Conservation (phyloP, 1,140 invertebrate genomes). For the Hylyphantes graminicola region DNA sequence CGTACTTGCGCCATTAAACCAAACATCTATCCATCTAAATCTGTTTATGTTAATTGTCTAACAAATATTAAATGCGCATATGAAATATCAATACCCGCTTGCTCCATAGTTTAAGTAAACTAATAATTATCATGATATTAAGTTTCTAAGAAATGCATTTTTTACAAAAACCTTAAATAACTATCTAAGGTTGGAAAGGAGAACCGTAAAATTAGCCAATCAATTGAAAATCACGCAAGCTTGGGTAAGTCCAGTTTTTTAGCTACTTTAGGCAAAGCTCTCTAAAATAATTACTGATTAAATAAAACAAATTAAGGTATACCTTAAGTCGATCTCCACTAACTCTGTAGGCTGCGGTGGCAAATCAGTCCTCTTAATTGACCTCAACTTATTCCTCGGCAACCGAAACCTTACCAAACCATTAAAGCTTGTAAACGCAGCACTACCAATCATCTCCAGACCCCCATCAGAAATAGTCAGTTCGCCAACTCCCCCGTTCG, state of each 20-base stretch:
- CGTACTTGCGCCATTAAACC: too few species aligned
- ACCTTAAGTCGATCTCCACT: constrained; percentile 37
- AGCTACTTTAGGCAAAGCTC: too few species aligned
- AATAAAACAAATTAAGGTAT: neutral
- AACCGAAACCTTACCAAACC: neutral
- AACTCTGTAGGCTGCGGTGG: neutral
- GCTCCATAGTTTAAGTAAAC: too few species aligned
- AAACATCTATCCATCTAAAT: too few species aligned
- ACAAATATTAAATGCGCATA: too few species aligned
- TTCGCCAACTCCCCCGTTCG: neutral
- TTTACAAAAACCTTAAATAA: neutral
- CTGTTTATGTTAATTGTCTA: too few species aligned
- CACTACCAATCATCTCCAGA: constrained; percentile 35
- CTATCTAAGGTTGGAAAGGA: neutral
- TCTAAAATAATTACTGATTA: too few species aligned
- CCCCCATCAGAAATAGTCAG: constrained; percentile 2
- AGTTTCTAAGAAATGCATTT: neutral
- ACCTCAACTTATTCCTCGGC: constrained; percentile 10
- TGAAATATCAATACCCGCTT: too few species aligned
- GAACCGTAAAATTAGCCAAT: neutral
- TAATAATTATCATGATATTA: neutral
- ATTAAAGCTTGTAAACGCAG: constrained; percentile 12
- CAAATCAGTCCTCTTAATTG: constrained; percentile 28
- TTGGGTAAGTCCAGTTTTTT: neutral
- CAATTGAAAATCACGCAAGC: neutral